Conservation (phyloP, 2,888 invertebrate genomes). For the Campoplex nolae region DNA sequence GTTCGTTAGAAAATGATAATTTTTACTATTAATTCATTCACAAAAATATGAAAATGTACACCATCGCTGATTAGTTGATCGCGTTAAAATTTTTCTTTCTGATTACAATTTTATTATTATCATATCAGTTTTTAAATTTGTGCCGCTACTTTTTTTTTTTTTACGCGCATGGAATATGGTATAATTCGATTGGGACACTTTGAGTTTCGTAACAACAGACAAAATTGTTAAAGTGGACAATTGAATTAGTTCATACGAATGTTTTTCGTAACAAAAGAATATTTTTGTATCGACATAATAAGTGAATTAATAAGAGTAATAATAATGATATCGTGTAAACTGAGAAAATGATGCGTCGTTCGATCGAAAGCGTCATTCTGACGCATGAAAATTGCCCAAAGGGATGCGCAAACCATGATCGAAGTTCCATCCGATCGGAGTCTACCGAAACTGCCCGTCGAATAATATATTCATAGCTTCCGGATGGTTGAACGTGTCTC, state of each 20-base stretch:
- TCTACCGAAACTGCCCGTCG: slow-evolving; percentile 83
- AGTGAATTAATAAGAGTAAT: not conserved
- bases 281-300: not conserved
- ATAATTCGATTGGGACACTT: not conserved
- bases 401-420: slow-evolving; percentile 84
- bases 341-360: slow-evolving; percentile 16
- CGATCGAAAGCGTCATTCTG: slow-evolving; percentile 78
- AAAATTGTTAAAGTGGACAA: not conserved
- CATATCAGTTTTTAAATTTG: not conserved
- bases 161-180: not conserved
- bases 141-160: not conserved
- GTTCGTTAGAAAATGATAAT: not conserved
- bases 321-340: not conserved
- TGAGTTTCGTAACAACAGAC: not conserved
- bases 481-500: slow-evolving; percentile 83
- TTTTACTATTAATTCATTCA: not conserved
- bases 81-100: not conserved
- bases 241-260: not conserved
- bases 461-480: slow-evolving; percentile 84
- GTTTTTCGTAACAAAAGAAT: not conserved
- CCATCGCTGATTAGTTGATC: not conserved
- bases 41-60: not conserved
- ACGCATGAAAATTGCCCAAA: slow-evolving; percentile 84
- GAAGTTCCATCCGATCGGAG: slow-evolving; percentile 82
- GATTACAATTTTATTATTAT: not conserved